Evolutionary conservation across 2,888 invertebrate species (phyloP).

Genomic region (Mylabris sibirica): DNA sequence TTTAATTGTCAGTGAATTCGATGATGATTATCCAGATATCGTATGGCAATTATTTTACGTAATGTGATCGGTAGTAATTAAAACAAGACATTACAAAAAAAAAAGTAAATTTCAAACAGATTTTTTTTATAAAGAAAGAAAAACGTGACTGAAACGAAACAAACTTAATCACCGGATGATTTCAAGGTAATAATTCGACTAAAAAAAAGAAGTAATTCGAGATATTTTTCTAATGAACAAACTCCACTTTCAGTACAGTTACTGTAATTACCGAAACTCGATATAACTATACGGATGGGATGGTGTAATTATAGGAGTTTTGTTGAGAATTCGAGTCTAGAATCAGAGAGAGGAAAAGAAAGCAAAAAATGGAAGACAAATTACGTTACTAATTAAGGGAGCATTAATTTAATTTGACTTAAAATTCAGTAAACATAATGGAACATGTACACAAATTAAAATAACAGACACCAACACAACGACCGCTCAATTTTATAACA

Average conservation of each 20-base stretch:
- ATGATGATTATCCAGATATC: not conserved
- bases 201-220: too few species aligned
- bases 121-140: not conserved
- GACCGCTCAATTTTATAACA: too few species aligned
- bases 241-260: not conserved
- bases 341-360: too few species aligned
- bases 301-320: not conserved
- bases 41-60: conserved; percentile 8
- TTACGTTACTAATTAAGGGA: not conserved
- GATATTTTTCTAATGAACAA: not conserved
- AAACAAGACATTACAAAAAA: not conserved
- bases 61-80: not conserved
- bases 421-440: not conserved
- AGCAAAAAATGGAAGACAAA: not conserved
- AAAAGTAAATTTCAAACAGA: too few species aligned
- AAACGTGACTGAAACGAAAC: not conserved
- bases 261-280: not conserved
- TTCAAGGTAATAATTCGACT: not conserved
- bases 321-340: not conserved
- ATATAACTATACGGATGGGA: not conserved
- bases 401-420: not conserved
- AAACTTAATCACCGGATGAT: not conserved
- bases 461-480: not conserved
- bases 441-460: not conserved
- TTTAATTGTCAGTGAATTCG: conserved; percentile 7